Base-by-base conservation (phyloP, 2,888 invertebrate species). In the Epistrophe eligans region DNA sequence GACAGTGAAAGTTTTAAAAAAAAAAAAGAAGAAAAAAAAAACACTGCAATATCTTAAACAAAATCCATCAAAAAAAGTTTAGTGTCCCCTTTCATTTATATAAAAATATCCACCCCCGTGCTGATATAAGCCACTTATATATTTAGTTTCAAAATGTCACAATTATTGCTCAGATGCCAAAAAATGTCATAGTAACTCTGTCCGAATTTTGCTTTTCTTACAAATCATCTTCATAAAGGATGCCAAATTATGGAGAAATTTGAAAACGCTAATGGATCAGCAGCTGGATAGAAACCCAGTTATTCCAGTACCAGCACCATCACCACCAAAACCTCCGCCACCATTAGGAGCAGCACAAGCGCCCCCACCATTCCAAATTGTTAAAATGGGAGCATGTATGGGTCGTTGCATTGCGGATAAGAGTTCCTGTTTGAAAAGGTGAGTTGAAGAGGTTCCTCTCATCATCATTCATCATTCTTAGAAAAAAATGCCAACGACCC, bases 311-410 rank as follows among this genome's bases (percentile, higher is more conserved):
- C 48, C 70, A 76, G 7, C 66, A 58, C 40, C 74, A 72, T 9
- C 35, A 66, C 28, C 32, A 67, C 19, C 17, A 48, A 24, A 57
- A 60, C 67, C 58, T 48, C 48, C 24, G 15, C 24, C 45, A 35
- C 72, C 13, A 62, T 28, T 35, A 24, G n/a, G n/a, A n/a, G 4
- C 45, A 38, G 1, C 28, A 17, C 38, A 62, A 55, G 15, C 35
- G 58, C 11, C 58, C 2, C 24, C 58, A 19, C 43, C 67, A 48
- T 24, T 10, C n/a, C 10, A 24, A 40, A 17, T n/a, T 43, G 48
- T 32, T 35, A 88, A 66, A 76, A 90, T 90, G 90, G 90, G 90
- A 70, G 89, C 89, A 77, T 90, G 90, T 79, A 89, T 90, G 72
- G 90, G 90, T 73, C 89, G 88, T 84, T 90, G 90, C 80, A 88